Evolutionary conservation across 2,888 invertebrate species (phyloP).

Genomic region (Cerceris ruficornis): DNA sequence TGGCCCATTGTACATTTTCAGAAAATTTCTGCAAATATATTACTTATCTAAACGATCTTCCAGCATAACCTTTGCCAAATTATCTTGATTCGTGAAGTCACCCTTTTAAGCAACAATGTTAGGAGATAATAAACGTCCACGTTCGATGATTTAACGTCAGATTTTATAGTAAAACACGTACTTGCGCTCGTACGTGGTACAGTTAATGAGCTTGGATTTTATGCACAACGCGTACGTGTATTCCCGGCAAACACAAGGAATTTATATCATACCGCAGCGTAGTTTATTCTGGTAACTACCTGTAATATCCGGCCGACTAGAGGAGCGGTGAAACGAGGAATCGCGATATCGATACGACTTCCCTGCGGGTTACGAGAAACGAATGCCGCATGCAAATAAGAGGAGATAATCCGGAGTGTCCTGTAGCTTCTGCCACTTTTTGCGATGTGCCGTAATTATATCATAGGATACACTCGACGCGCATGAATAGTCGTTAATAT

Average conservation of each 20-base stretch:
- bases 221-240: neutral
- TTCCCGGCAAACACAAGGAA: constrained; percentile 1
- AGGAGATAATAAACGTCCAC: too few relatives aligned
- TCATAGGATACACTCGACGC: constrained; percentile 16
- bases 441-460: constrained; percentile 11
- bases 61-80: too few relatives aligned
- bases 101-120: too few relatives aligned
- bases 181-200: too few relatives aligned
- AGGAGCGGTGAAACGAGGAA: constrained; percentile 8
- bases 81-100: too few relatives aligned
- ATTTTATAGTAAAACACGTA: too few relatives aligned
- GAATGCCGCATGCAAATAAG: constrained; percentile 8
- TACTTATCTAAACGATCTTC: too few relatives aligned
- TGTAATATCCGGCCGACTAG: constrained; percentile 23
- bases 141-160: too few relatives aligned
- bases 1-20: too few relatives aligned
- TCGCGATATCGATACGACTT: constrained; percentile 23
- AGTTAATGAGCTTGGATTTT: too few relatives aligned
- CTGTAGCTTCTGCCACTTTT: constrained; percentile 1
- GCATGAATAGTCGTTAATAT: constrained; percentile 14
- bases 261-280: constrained; percentile 17
- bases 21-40: too few relatives aligned
- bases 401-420: neutral
- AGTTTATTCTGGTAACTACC: constrained; percentile 4
- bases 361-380: constrained; percentile 12